A percentile compares a stretch with the other conserved stretches of the same genome.
Conservation (phyloP, 2,888 invertebrate genomes). For the Torymus tubicola region DNA sequence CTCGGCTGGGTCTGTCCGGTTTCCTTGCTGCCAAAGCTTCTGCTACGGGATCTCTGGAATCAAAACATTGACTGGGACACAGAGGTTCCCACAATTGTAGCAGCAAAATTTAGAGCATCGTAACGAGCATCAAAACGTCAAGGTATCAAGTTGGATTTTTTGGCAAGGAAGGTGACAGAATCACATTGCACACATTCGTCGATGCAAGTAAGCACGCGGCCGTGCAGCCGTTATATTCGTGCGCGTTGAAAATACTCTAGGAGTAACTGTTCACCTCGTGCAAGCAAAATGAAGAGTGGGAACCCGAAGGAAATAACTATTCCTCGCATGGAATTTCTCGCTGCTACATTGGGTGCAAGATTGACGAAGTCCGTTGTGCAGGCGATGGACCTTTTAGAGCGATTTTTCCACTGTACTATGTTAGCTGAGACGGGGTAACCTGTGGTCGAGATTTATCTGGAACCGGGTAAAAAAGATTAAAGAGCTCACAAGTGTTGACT, state of each 20-base stretch:
- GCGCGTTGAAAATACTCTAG: neutral
- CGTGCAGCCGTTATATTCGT: conserved; percentile 35
- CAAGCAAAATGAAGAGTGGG: conserved; percentile 38
- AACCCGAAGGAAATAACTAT: conserved; percentile 50
- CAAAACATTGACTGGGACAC: conserved; percentile 33
- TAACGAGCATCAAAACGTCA: neutral
- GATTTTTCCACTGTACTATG: conserved; percentile 64
- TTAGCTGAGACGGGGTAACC: conserved; percentile 62
- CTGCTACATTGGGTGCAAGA: conserved; percentile 16
- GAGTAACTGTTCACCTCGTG: conserved; percentile 11
- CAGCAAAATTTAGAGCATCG: conserved; percentile 9
- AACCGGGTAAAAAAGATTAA: conserved; percentile 65
- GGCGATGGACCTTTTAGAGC: conserved; percentile 60
- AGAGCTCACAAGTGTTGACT: conserved; percentile 30
- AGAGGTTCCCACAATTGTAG: neutral
- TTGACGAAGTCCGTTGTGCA: neutral
- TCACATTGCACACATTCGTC: conserved; percentile 62
- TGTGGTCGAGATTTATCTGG: conserved; percentile 64
- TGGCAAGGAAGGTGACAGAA: neutral
- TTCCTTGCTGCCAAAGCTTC: conserved; percentile 3
- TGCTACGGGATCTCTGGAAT: conserved; percentile 23
- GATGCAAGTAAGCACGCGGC: conserved; percentile 62
- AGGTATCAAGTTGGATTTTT: conserved; percentile 26
- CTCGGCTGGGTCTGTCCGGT: conserved; percentile 20
- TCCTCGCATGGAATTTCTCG: conserved; percentile 36